Evolutionary conservation across 2,888 invertebrate genomes (phyloP).

Genomic region (Mimumesa dahlbomi): DNA sequence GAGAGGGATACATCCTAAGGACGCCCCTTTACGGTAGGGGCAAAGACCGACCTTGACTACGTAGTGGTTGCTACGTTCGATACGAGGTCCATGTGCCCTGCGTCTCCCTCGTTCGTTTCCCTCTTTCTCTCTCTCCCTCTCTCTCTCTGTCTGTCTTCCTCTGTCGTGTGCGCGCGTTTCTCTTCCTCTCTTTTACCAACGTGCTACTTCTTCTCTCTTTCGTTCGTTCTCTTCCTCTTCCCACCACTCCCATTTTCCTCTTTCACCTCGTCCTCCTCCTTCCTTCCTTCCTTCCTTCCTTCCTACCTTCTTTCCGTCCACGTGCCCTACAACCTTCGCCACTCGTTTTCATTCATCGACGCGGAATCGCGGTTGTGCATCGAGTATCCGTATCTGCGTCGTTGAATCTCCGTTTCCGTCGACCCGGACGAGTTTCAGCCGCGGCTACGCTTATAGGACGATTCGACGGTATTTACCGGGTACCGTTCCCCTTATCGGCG

Average conservation of each 20-base stretch:
- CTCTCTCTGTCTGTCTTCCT: slow-evolving; percentile 3
- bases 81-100: slow-evolving; percentile 68
- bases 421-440: no score
- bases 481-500: slow-evolving; percentile 3
- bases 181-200: slow-evolving; percentile 22
- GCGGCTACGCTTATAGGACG: no score
- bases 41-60: slow-evolving; percentile 79
- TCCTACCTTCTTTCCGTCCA: slow-evolving; percentile 22
- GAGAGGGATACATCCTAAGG: slow-evolving; percentile 66
- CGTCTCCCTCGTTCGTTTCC: slow-evolving; percentile 50
- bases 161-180: slow-evolving; percentile 15
- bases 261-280: not conserved
- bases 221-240: not conserved
- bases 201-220: slow-evolving; percentile 21
- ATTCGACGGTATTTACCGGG: no score
- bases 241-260: not conserved
- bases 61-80: slow-evolving; percentile 73
- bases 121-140: slow-evolving; percentile 16
- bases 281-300: slow-evolving; percentile 23
- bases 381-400: no score
- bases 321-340: slow-evolving; percentile 43
- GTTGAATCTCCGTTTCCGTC: no score
- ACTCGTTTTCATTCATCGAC: slow-evolving; percentile 60
- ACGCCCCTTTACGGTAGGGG: slow-evolving; percentile 71
- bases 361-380: slow-evolving; percentile 21